Percentiles rank a stretch among this genome's conserved stretches.
Evolutionary conservation across 2,113 vertebrate genomes (phyloP).

Genomic region (Albula goreensis): DNA sequence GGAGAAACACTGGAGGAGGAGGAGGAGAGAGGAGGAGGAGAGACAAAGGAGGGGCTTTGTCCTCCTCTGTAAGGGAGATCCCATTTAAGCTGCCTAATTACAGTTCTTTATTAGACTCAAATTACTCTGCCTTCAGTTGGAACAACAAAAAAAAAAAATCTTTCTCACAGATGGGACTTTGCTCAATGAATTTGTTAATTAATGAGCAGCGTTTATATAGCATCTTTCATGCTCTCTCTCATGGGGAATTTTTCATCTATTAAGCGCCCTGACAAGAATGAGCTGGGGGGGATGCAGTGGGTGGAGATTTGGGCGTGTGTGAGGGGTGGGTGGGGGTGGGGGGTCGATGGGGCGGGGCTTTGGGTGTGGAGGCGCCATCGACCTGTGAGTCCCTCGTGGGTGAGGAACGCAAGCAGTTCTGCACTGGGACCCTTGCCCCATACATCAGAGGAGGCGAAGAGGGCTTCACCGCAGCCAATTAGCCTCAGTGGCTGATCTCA

Average conservation of each 20-base stretch:
- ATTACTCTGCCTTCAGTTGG: slow-evolving; percentile 47
- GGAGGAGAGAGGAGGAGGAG: slow-evolving; percentile 34
- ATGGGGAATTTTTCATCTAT: background rate
- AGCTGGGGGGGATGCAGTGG: too few relatives aligned
- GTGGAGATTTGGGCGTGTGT: background rate
- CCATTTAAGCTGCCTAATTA: slow-evolving; percentile 57
- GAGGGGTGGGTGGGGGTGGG: background rate
- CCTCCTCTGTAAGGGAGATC: slow-evolving; percentile 48
- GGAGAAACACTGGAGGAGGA: slow-evolving; percentile 31
- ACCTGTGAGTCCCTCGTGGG: background rate
- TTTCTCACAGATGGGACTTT: slow-evolving; percentile 22
- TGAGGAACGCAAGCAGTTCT: too few relatives aligned
- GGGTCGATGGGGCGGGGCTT: too few relatives aligned
- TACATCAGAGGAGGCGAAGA: background rate
- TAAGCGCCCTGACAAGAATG: background rate
- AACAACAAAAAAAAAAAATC: slow-evolving; percentile 16
- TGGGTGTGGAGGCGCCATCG: too few relatives aligned
- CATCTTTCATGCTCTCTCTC: background rate
- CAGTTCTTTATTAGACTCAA: slow-evolving; percentile 58
- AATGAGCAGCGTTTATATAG: background rate
- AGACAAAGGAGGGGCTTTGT: slow-evolving; percentile 58
- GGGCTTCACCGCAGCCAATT: background rate
- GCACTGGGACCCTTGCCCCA: background rate
- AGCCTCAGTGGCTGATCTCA: background rate
- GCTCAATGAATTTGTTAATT: slow-evolving; percentile 51